Evolutionary conservation across 1,140 invertebrate genomes (phyloP).

Genomic region (Brachionus manjavacas): DNA sequence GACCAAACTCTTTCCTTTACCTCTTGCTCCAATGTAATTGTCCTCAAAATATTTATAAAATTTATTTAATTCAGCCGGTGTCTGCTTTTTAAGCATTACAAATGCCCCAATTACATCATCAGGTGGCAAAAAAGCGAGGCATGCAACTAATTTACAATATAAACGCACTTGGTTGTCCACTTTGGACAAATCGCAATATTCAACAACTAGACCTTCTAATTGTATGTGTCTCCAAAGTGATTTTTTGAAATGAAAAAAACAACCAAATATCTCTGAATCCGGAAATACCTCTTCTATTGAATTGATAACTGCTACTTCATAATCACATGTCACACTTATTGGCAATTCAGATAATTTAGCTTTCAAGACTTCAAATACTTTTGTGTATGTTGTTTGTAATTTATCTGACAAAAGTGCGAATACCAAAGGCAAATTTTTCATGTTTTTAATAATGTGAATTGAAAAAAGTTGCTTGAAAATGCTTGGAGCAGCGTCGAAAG

Average conservation of each 20-base stretch:
- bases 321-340: background rate
- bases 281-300: background rate
- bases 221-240: background rate
- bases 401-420: background rate
- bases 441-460: background rate
- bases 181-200: background rate
- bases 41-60: constrained; percentile 22
- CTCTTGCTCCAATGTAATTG: constrained; percentile 18
- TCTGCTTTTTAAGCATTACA: background rate
- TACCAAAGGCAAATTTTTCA: background rate
- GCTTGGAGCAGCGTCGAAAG: background rate
- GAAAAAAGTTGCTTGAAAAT: background rate
- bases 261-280: background rate
- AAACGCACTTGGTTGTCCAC: background rate
- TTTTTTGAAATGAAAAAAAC: constrained; percentile 31
- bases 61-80: background rate
- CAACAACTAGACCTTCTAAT: background rate
- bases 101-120: background rate
- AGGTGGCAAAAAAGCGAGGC: background rate
- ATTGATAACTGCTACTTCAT: background rate
- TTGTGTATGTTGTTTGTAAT: background rate
- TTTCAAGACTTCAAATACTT: background rate
- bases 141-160: background rate
- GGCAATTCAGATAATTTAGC: background rate
- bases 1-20: background rate